A percentile compares a stretch with the other conserved stretches of the same genome.
Evolutionary conservation across 2,113 vertebrate genomes (phyloP).

Genomic region (Oncorhynchus masou): DNA sequence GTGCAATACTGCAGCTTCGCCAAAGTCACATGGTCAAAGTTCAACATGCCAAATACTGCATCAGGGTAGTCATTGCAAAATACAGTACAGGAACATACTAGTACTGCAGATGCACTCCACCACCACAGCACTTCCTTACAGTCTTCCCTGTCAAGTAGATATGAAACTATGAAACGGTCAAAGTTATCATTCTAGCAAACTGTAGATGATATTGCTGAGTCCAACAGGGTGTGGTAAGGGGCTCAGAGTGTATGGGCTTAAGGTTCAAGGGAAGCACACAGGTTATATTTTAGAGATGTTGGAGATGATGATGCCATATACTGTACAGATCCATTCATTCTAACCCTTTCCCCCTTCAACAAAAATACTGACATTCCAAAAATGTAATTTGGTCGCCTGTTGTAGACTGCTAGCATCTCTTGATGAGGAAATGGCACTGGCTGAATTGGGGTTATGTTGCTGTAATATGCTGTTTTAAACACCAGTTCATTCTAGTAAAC

Average conservation of each 20-base stretch:
- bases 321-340: conserved; percentile 5
- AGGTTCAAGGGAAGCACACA: conserved; percentile 2
- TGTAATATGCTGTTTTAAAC: neutral
- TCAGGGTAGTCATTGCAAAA: conserved; percentile 43
- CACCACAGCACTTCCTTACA: too few species aligned
- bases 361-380: neutral
- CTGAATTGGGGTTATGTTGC: conserved; percentile 6
- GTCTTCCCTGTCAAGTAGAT: neutral
- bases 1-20: conserved; percentile 12
- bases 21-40: conserved; percentile 15
- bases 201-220: too few species aligned
- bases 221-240: too few species aligned
- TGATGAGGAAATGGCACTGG: neutral
- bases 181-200: too few species aligned
- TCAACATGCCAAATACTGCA: conserved; percentile 30
- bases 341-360: neutral
- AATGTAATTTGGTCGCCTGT: neutral
- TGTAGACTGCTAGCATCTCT: neutral
- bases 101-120: too few species aligned
- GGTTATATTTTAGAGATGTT: neutral
- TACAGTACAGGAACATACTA: too few species aligned
- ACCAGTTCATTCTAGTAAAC: neutral
- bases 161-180: too few species aligned
- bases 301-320: conserved; percentile 3
- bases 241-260: too few species aligned